Conservation (phyloP, 2,797 vertebrate genomes). For the Rhinophrynus dorsalis region DNA sequence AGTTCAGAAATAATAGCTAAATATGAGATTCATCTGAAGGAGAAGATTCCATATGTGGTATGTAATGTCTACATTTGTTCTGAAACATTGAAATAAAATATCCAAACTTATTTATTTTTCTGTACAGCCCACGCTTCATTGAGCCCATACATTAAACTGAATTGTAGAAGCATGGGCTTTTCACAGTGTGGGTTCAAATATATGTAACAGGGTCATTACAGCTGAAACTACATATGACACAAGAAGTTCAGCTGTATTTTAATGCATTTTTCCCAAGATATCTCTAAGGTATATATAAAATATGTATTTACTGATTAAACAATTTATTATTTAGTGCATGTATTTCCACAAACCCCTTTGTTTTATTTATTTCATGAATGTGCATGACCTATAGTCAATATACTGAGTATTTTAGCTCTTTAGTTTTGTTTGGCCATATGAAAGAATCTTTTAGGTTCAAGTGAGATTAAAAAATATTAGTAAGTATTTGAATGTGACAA, state of each 20-base stretch:
- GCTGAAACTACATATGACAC: background rate
- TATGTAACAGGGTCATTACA: background rate
- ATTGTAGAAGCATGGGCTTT: constrained; percentile 9
- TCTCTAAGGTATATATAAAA: no score
- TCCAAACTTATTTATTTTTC: constrained; percentile 28
- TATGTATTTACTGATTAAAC: background rate
- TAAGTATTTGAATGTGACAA: constrained; percentile 24
- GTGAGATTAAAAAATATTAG: constrained; percentile 34
- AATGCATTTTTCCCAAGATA: no score
- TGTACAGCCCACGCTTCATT: constrained; percentile 30
- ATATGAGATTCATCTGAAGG: background rate
- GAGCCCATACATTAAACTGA: constrained; percentile 34
- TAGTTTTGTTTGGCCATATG: background rate
- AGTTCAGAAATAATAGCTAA: background rate
- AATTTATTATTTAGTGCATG: background rate
- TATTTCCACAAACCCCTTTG: background rate
- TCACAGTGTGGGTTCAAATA: constrained; percentile 3
- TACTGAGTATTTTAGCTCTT: no score
- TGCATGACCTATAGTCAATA: no score
- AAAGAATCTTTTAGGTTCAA: constrained; percentile 35
- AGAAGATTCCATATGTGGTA: constrained; percentile 7
- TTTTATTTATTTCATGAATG: no score
- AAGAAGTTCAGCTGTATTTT: background rate
- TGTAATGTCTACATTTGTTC: constrained; percentile 27
- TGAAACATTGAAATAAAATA: constrained; percentile 26